A percentile compares a stretch with the other conserved stretches of the same genome.
These are phyloP conservation scores for Venturia canescens DNA, from an alignment of 1,140 invertebrate species.

Conservation along the genomic window DNA sequence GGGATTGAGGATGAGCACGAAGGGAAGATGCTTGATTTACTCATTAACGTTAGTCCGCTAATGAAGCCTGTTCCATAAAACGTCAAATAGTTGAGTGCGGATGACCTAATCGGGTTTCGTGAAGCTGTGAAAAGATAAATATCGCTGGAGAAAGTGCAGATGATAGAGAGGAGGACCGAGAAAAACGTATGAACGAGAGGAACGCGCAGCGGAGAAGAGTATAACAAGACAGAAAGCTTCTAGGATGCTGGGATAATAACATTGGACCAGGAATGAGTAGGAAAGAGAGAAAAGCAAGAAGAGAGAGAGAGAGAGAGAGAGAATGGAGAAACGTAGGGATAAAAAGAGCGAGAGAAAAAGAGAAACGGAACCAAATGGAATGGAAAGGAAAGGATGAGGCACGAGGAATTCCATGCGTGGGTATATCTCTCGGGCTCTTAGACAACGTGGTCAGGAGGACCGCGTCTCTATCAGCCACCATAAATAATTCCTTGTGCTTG, in stretches of 20 bases:
- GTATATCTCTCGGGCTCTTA: conserved; percentile 69
- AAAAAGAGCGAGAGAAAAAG: conserved; percentile 46
- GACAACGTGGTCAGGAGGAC: conserved; percentile 71
- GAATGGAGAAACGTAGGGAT: conserved; percentile 41
- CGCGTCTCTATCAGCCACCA: conserved; percentile 77
- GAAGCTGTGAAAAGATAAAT: conserved; percentile 11
- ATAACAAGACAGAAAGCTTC: conserved; percentile 27
- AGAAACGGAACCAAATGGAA: conserved; percentile 48
- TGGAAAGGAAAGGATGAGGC: conserved; percentile 44
- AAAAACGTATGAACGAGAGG: conserved; percentile 8
- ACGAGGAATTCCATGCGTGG: conserved; percentile 72
- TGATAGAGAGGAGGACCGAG: conserved; percentile 39
- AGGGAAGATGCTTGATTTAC: not conserved
- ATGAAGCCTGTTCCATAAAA: conserved; percentile 34
- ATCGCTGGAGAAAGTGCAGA: conserved; percentile 2
- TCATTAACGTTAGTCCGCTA: conserved; percentile 17
- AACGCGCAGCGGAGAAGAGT: conserved; percentile 27
- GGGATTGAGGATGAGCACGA: not conserved
- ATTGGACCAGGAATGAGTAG: conserved; percentile 19
- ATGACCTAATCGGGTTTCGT: conserved; percentile 21
- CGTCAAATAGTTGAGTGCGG: conserved; percentile 28
- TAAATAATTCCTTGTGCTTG: conserved; percentile 73
- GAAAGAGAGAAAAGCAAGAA: conserved; percentile 35
- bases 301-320: conserved; percentile 48
- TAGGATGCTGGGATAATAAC: conserved; percentile 51